Base-by-base conservation (phyloP, 2,888 invertebrate species). In the Chaetogeoica ovagalla region DNA sequence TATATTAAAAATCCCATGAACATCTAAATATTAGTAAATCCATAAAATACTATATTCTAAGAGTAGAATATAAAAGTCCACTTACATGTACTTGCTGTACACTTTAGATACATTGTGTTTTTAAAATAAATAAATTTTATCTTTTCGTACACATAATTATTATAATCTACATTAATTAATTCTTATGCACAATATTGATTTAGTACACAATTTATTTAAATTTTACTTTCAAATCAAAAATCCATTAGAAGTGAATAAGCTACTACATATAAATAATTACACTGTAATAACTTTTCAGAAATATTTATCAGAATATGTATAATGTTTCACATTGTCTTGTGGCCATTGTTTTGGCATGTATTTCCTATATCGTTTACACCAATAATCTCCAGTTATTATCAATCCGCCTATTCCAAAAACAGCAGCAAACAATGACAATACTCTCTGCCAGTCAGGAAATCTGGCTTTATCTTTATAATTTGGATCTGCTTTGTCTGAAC, bases 251-350 rank as follows among this genome's bases (percentile, higher is more conserved):
- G 11, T 19, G 23, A 57, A 55, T 43, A 4, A 79, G 23, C 48
- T 71, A 79, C 70, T 63, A 79, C 55, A 63, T 6, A 39, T 4
- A 71, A 48, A 62, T 17, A 48, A 62, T 19, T 62, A 7, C 15
- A 55, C 8, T 19, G 2, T 43, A 37, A 77, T 70, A 37, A 23
- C 2, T 37, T 17, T 55, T 79, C n/a, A 79, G 23, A 79, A 79
- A 65, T 79, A 79, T 79, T 79, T 79, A 23, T 79, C 79, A n/a
- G 79, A 79, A 65, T 79, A 79, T 43, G 79, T 79, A 71, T 57
- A 71, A 71, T 79, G 2, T 65, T 79, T 71, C 15, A 63, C 39
- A n/a, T 15, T 30, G 4, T 79, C 79, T 71, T 79, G 17, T 43
- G 79, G 79, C 79, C 70, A 79, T 37, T 79, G 79, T 79, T 79